phyloP scores from a whole-genome alignment of 2,797 vertebrate genomes.

The Iguana delicatissima region DNA sequence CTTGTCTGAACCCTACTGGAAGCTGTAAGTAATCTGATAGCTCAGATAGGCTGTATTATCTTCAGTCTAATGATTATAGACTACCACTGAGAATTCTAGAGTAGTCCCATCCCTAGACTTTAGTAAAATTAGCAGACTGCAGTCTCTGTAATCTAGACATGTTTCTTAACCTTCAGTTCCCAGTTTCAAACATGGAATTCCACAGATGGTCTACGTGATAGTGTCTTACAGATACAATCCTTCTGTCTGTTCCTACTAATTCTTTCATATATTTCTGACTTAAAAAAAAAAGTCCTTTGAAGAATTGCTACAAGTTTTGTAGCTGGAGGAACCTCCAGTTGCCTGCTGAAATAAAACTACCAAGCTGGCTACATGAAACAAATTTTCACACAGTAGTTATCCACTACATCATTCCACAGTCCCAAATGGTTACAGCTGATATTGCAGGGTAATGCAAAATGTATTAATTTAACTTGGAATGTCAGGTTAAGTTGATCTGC shows the following conservation, averaged over 20 bases:
- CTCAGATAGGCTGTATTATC: background rate
- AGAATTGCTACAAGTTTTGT: too few relatives aligned
- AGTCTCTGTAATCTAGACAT: background rate
- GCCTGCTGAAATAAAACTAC: background rate
- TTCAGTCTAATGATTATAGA: background rate
- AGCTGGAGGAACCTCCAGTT: too few relatives aligned
- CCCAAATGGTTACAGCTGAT: background rate
- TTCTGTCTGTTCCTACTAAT: background rate
- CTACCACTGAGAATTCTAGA: background rate
- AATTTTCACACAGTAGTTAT: background rate
- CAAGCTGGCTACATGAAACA: background rate
- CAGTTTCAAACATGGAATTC: background rate
- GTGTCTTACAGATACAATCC: background rate
- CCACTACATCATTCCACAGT: background rate
- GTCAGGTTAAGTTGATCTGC: background rate
- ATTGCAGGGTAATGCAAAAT: constrained; percentile 4
- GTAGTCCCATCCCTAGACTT: background rate
- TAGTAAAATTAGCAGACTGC: background rate
- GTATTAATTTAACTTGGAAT: background rate
- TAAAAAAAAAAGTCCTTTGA: background rate
- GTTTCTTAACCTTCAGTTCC: background rate
- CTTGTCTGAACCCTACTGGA: constrained; percentile 29
- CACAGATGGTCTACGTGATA: background rate
- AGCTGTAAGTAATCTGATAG: background rate
- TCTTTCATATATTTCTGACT: background rate